A percentile compares a stretch with the other conserved stretches of the same genome.
These are phyloP conservation scores for Drosophila teissieri DNA, from an alignment of 1,140 invertebrate genomes.

Conservation along the genomic window DNA sequence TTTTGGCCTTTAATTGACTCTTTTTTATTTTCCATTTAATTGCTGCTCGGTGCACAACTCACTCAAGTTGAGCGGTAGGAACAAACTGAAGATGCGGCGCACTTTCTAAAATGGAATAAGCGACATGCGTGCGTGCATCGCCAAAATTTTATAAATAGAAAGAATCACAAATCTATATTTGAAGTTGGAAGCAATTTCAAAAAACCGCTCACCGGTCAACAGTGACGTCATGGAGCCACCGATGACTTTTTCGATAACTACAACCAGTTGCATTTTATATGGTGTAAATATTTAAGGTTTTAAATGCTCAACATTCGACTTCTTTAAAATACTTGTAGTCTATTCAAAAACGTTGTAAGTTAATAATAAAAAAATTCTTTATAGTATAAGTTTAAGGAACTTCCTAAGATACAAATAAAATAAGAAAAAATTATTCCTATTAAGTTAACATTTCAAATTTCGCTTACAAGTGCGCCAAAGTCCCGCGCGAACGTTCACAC, in stretches of 20 bases:
- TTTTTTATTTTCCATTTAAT: slow-evolving; percentile 30
- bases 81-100: slow-evolving; percentile 69
- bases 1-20: slow-evolving; percentile 32
- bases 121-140: slow-evolving; percentile 62
- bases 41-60: slow-evolving; percentile 61
- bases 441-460: background rate
- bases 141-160: slow-evolving; percentile 76
- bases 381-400: too few species aligned
- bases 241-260: background rate
- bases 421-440: too few species aligned
- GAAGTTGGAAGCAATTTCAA: slow-evolving; percentile 59
- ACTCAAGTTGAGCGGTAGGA: slow-evolving; percentile 78
- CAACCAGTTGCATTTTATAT: background rate
- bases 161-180: slow-evolving; percentile 64
- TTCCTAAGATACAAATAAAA: too few species aligned
- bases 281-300: too few species aligned
- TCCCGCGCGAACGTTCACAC: background rate
- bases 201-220: slow-evolving; percentile 19
- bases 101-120: slow-evolving; percentile 71
- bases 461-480: background rate
- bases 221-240: slow-evolving; percentile 37
- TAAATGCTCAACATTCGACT: too few species aligned
- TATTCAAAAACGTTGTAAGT: too few species aligned
- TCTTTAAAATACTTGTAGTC: too few species aligned
- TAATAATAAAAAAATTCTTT: too few species aligned